Evolutionary conservation across 2,797 vertebrate genomes (phyloP), one percentile per base, ranked within the genome.

Genomic region (Malacoraja senta): DNA sequence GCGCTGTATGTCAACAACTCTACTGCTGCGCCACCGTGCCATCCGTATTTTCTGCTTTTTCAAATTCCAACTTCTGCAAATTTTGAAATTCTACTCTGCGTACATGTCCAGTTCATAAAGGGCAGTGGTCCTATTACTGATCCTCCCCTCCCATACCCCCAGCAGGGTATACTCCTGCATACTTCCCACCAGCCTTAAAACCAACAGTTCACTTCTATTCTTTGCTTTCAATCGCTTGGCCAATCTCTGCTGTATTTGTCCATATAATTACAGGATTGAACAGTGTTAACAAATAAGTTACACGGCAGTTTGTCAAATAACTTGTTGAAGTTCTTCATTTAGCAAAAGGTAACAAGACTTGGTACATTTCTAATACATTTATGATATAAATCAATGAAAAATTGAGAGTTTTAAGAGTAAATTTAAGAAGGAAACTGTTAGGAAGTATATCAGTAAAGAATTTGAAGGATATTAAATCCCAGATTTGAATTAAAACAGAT

Each of bases 401-500:
- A 8, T 32, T 65, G 8, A n/a, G n/a, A 32, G 19, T 88, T 78
- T 88, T 35, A 68, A 88, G 17, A 88, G 63, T 35, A 88, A 2
- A 2, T 88, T 88, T n/a, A 63, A 88, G 61, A 61, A 86, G 12
- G 1, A 63, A 72, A 26, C 2, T 72, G 53, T 53, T 68, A 76
- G 53, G 38, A 92, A 92, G 7, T 74, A 53, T 3, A 76, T 29
- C 35, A 76, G 21, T 35, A 76, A 74, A 38, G 44, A 72, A 38
- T 71, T 61, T 29, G 7, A 71, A 38, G 21, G 32, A 91, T 21
- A 53, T 38, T 13, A 29, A 1, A 84, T 84, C 9, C 44, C 19
- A 84, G 81, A 84, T 44, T 91, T 71, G 21, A 91, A 91, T 92
- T 38, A 15, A 29, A 92, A 76, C 26, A 92, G 24, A 92, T 92